Conservation (phyloP, 2,113 vertebrate species). For the Colaptes auratus region DNA sequence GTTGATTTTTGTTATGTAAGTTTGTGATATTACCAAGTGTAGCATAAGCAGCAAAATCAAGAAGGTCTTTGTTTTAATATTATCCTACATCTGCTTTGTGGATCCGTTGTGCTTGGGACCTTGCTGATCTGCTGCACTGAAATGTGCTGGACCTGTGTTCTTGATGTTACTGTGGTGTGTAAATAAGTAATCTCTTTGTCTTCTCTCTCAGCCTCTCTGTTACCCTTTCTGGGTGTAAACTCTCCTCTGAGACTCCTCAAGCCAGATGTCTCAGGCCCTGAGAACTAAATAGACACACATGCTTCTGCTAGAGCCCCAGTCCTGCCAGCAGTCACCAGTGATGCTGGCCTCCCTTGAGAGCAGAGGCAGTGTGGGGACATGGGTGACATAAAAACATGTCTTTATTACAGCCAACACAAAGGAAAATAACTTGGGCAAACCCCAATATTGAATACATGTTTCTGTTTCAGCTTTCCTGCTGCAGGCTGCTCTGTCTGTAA, state of each 20-base stretch:
- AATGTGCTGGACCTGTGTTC: neutral
- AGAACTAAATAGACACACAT: rapidly evolving
- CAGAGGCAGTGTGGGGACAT: neutral
- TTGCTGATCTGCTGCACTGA: neutral
- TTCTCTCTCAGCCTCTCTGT: neutral
- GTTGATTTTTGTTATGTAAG: neutral
- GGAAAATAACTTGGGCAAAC: neutral
- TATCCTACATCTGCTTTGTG: neutral
- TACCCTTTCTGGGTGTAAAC: neutral
- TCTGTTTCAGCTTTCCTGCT: neutral
- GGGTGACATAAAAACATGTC: neutral
- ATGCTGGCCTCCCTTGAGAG: neutral
- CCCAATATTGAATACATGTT: neutral
- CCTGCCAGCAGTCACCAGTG: rapidly evolving
- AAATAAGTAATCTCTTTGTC: neutral
- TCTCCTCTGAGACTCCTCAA: neutral
- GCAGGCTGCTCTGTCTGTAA: neutral
- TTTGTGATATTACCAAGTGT: neutral
- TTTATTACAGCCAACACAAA: neutral
- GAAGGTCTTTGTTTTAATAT: neutral
- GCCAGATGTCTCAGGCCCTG: too few species aligned
- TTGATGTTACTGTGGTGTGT: neutral
- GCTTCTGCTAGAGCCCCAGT: neutral
- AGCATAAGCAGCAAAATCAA: neutral
- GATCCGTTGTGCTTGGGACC: neutral